Conservation (phyloP, 2,888 invertebrate genomes). For the Acanthosepion esculentum region DNA sequence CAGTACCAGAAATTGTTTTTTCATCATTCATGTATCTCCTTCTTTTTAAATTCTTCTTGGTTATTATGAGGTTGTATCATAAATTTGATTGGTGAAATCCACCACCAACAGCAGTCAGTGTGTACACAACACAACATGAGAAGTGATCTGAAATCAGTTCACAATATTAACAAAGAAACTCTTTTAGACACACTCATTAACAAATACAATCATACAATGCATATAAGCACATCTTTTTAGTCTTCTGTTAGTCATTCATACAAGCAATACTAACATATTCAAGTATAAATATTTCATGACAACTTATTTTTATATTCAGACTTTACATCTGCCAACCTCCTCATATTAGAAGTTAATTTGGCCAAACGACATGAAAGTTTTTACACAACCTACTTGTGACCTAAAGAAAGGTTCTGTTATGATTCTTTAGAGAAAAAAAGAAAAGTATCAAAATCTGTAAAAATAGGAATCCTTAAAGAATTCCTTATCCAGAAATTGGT, state of each 20-base stretch:
- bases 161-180: too few relatives aligned
- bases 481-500: not conserved
- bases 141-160: too few relatives aligned
- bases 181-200: not conserved
- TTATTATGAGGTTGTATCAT: not conserved
- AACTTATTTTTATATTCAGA: not conserved
- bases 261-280: not conserved
- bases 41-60: not conserved
- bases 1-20: not conserved
- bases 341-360: not conserved
- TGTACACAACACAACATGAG: not conserved
- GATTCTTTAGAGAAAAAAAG: not conserved
- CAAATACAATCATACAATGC: not conserved
- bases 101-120: not conserved
- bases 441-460: not conserved
- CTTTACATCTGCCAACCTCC: not conserved
- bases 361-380: not conserved
- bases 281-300: not conserved
- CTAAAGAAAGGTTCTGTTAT: not conserved
- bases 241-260: not conserved
- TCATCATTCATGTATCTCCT: not conserved
- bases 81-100: not conserved
- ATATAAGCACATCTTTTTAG: not conserved
- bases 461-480: not conserved
- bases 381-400: not conserved